Conservation (phyloP, 2,113 vertebrate genomes). For the Nibea coibor region DNA sequence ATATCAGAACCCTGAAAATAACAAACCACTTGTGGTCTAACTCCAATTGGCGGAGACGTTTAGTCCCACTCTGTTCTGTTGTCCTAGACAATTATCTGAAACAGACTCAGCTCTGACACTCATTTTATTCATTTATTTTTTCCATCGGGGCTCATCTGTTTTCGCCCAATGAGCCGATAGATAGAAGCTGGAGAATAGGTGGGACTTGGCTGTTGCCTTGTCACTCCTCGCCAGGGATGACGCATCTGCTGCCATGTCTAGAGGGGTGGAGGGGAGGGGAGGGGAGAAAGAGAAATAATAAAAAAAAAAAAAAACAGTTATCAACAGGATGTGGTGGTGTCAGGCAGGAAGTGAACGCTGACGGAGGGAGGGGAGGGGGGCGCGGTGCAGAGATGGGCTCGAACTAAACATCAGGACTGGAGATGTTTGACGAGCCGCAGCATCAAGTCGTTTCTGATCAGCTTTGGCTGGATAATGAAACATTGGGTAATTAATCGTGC, state of each 20-base stretch:
- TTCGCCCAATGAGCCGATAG: conserved; percentile 48
- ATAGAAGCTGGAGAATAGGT: conserved; percentile 52
- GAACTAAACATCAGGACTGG: not conserved
- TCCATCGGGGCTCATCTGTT: conserved; percentile 53
- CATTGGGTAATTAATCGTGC: not conserved
- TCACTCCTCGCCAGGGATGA: conserved; percentile 51
- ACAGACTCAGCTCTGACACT: conserved; percentile 63
- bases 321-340: conserved; percentile 83
- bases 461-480: not conserved
- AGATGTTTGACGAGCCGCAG: not conserved
- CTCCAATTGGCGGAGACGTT: conserved; percentile 37
- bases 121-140: not conserved
- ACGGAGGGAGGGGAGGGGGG: not conserved
- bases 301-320: conserved; percentile 41
- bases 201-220: conserved; percentile 56
- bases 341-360: conserved; percentile 80
- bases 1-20: conserved; percentile 36
- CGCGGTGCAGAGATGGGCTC: not conserved
- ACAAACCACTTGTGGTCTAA: conserved; percentile 41
- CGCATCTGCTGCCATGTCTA: conserved; percentile 60
- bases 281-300: not conserved
- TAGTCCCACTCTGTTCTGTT: conserved; percentile 45
- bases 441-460: not conserved
- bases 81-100: conserved; percentile 70
- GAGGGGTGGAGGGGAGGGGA: conserved; percentile 1